These are phyloP conservation scores for Aptenodytes patagonicus DNA, from an alignment of 2,113 vertebrate genomes.

Conservation along the genomic window DNA sequence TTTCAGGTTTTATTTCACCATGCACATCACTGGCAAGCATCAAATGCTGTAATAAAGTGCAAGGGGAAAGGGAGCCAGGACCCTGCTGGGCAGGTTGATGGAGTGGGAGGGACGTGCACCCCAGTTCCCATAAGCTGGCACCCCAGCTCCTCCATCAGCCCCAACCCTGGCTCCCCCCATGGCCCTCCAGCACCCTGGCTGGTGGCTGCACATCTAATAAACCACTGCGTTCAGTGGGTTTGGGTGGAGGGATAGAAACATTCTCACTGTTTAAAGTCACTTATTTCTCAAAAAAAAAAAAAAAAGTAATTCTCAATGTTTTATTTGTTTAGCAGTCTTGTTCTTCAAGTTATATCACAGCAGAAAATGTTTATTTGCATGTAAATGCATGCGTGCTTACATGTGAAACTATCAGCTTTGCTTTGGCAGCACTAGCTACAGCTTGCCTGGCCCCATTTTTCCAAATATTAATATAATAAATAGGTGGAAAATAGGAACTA, in stretches of 20 bases:
- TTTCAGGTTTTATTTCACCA: not conserved
- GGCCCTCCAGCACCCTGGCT: not conserved
- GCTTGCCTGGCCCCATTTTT: not conserved
- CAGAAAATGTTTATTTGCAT: not conserved
- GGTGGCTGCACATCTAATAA: not conserved
- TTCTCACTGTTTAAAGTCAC: not conserved
- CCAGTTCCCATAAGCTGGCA: not conserved
- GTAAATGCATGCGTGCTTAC: not conserved
- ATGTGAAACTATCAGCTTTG: not conserved
- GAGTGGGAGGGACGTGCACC: not conserved
- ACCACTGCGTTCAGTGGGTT: not conserved
- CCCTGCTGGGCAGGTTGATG: not conserved
- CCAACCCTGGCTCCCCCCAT: fast-evolving
- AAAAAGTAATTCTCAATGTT: not conserved
- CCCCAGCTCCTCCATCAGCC: not conserved
- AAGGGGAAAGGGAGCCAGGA: not conserved
- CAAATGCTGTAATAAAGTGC: not conserved
- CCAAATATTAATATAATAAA: not conserved
- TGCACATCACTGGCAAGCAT: not conserved
- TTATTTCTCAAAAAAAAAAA: not conserved
- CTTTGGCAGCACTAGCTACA: not conserved
- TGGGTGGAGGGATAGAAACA: not conserved
- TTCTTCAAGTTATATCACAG: not conserved
- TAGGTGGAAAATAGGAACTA: not conserved
- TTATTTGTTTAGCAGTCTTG: not conserved